phyloP scores from a whole-genome alignment of 2,888 invertebrate genomes.

The Ichneumoninae sp. region DNA sequence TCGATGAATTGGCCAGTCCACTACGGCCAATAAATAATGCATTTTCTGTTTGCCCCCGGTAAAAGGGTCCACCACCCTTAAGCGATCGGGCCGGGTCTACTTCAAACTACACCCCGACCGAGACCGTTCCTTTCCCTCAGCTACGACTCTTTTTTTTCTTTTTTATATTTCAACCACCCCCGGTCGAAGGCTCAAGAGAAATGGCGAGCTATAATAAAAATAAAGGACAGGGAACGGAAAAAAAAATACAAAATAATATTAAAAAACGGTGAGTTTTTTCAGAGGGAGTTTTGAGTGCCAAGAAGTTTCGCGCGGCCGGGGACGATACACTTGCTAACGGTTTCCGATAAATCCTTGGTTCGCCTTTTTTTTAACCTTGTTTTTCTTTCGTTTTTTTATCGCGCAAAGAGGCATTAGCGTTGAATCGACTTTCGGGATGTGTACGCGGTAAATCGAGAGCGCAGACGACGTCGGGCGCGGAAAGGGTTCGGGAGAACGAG shows the following conservation, averaged over 20 bases:
- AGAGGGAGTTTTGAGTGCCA: conserved; percentile 22
- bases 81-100: conserved; percentile 68
- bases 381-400: neutral
- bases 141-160: conserved; percentile 25
- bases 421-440: conserved; percentile 10
- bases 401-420: conserved; percentile 8
- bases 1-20: conserved; percentile 79
- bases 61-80: conserved; percentile 79
- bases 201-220: conserved; percentile 27
- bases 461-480: conserved; percentile 32
- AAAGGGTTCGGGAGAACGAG: conserved; percentile 48
- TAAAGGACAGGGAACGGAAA: neutral
- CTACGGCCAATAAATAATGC: conserved; percentile 81
- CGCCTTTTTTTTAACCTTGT: conserved; percentile 4
- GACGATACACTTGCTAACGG: conserved; percentile 49
- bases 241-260: neutral
- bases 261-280: neutral
- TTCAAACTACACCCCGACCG: conserved; percentile 71
- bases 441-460: conserved; percentile 41
- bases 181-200: conserved; percentile 26
- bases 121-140: conserved; percentile 8
- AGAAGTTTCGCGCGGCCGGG: conserved; percentile 24
- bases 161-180: neutral
- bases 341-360: conserved; percentile 22
- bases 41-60: conserved; percentile 81